Base-by-base conservation (phyloP, 2,797 vertebrate species). In the Mus caroli region DNA sequence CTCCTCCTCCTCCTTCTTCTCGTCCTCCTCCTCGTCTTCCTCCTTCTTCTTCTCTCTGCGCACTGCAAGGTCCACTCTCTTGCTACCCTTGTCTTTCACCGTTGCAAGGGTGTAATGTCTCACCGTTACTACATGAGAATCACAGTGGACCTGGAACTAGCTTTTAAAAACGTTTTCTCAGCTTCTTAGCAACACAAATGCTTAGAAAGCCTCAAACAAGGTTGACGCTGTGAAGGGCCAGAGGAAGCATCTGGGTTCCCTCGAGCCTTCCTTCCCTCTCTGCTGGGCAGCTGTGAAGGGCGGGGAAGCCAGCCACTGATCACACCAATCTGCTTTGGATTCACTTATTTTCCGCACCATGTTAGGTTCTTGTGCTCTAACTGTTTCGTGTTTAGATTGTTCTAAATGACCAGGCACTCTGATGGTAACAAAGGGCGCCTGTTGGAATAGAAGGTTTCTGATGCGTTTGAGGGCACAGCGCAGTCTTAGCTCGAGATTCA, bases 331-430 rank as follows among this genome's bases (percentile, higher is more conserved):
- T 31, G 46, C 15, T 22, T 10, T 3, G 50, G 78, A 58, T 37
- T 79, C 40, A 26, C 76, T 67, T 80, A 83, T 24, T 80, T 9
- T 37, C 14, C 1, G 43, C 6, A 37, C 83, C n/a, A 8, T 34
- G 67, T 71, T 37, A 37, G 69, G n/a, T 37, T 37, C 69, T 3
- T 24, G 6, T 2, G 67, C 43, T 43, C 43, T 43, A 43, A 3
- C 50, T 71, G 19, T 73, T 94, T 34, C 17, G 43, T 76, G 75
- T 80, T 76, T 83, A 90, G 64, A 64, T 34, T 91, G 71, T 91
- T 89, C 87, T 91, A 88, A 76, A 73, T 34, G 46, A 67, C 60
- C 37, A 62, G 58, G 54, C 40, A 4, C 26, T 69, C 40, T 52
- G 40, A 79, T 89, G 71, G 60, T 86, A 89, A 89, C 37, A 78